These are phyloP conservation scores for Drosophila kohkoa DNA, from an alignment of 1,140 invertebrate species.

Conservation along the genomic window DNA sequence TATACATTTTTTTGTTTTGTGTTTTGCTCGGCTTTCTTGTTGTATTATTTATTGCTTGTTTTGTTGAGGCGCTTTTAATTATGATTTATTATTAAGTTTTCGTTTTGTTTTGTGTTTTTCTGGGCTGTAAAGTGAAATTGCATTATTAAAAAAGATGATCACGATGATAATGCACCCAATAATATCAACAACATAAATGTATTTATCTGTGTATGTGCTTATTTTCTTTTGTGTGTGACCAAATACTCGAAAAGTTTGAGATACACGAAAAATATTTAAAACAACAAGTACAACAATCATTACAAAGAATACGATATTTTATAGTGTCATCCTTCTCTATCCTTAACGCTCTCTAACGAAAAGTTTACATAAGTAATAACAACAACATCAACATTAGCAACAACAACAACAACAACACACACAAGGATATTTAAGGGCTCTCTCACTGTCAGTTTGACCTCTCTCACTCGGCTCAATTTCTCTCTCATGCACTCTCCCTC, in stretches of 20 bases:
- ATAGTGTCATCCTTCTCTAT: not conserved
- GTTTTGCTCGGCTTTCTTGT: slow-evolving; percentile 18
- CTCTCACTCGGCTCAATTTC: not conserved
- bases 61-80: slow-evolving; percentile 62
- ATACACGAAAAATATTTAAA: slow-evolving; percentile 18
- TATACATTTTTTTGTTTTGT: slow-evolving; percentile 30
- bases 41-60: slow-evolving; percentile 59
- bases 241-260: slow-evolving; percentile 20
- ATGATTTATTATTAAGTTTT: slow-evolving; percentile 43
- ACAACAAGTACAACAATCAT: slow-evolving; percentile 33
- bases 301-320: slow-evolving; percentile 16
- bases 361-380: slow-evolving; percentile 2
- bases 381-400: not conserved
- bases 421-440: slow-evolving; percentile 24
- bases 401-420: slow-evolving; percentile 6
- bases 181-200: slow-evolving; percentile 12
- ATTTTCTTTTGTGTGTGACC: slow-evolving; percentile 8
- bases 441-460: slow-evolving; percentile 11
- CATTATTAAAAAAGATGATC: slow-evolving; percentile 16
- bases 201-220: slow-evolving; percentile 9
- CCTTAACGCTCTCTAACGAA: not conserved
- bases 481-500: not conserved
- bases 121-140: slow-evolving; percentile 53
- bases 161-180: slow-evolving; percentile 6
- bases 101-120: slow-evolving; percentile 8